Evolutionary conservation across 1,140 invertebrate species (phyloP).

Genomic region (Sitobion miscanthi): DNA sequence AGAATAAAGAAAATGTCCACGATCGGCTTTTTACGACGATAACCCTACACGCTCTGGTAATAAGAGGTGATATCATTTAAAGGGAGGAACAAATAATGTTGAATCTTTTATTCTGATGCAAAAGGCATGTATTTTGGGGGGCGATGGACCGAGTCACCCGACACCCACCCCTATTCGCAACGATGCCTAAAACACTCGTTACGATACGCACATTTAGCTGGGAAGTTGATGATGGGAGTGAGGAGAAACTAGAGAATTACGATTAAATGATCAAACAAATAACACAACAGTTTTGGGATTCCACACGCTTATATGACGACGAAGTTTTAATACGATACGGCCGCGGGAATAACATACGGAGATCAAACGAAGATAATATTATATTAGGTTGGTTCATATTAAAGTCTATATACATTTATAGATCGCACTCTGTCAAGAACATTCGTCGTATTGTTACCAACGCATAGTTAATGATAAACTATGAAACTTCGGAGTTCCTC

Average conservation of each 20-base stretch:
- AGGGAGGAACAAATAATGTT: not conserved
- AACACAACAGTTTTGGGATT: not conserved
- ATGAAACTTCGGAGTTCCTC: not conserved
- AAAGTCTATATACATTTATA: not conserved
- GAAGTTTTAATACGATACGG: not conserved
- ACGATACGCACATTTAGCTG: not conserved
- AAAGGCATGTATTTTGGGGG: not conserved
- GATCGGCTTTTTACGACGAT: not conserved
- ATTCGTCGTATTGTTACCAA: not conserved
- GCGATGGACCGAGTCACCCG: not conserved
- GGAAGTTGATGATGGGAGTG: not conserved
- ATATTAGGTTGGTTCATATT: not conserved
- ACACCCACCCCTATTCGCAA: not conserved
- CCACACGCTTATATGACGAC: not conserved
- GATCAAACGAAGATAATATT: not conserved
- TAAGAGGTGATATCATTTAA: not conserved
- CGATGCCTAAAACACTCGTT: not conserved
- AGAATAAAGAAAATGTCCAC: not conserved
- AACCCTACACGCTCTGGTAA: not conserved
- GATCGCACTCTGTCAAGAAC: not conserved
- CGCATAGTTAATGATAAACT: not conserved
- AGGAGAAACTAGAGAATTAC: not conserved
- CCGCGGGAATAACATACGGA: not conserved
- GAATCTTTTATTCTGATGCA: not conserved
- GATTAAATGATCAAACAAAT: not conserved